Evolutionary conservation across 2,113 vertebrate species (phyloP), one percentile per base, ranked within the genome.

Genomic region (Noturus placidus): DNA sequence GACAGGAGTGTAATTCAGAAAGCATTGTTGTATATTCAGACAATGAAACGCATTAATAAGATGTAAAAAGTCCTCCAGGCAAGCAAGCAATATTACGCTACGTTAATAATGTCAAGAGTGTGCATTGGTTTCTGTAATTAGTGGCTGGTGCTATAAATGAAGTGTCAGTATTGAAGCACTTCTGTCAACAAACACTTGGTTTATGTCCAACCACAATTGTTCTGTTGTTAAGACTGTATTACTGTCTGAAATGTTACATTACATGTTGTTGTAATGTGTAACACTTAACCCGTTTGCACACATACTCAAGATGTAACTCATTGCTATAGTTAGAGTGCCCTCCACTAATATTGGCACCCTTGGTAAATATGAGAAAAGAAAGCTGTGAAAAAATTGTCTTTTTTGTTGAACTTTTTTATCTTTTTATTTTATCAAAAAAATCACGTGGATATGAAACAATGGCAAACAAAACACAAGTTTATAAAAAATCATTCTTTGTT

Each of bases 111-210:
- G 86, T 87, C 52, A 82, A 70, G 79, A 82, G 78, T 50, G 86
- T 83, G 86, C 63, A 56, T 77, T 87, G 76, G 86, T 83, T 87
- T 87, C 56, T 76, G 54, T 83, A 87, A 87, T 87, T 83, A 87
- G 80, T 54, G 80, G 67, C 81, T 76, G 79, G 67, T 74, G 80
- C 80, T 83, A 54, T 82, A 87, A 87, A 82, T 82, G 77, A 81
- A 82, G 86, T 82, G 86, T 87, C 78, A 82, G 78, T 50, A 82
- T 69, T 87, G 86, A 87, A 87, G 80, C 80, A 82, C 67, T 61
- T 80, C 79, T 74, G 79, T 87, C 86, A 87, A 30, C 33, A 87
- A 87, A 82, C 80, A 87, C 86, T 87, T 33, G 54, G 35, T 74
- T 76, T 76, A 35, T 72, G 67, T 76, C 57, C 65, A 35, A 54